Evolutionary conservation across 2,797 vertebrate species (phyloP).

Genomic region (Oreonectes daqikongensis): DNA sequence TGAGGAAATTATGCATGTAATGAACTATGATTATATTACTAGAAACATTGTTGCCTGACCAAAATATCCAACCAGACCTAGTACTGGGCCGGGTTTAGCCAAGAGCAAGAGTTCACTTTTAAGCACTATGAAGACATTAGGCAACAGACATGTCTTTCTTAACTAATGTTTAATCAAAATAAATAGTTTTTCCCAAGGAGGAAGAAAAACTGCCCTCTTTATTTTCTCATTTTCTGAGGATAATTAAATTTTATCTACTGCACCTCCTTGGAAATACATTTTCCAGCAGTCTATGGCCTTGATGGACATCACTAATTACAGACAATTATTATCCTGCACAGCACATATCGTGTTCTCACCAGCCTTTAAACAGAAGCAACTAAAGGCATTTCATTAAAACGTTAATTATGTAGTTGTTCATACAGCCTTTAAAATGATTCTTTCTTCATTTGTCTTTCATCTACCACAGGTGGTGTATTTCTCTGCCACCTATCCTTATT

Average conservation of each 20-base stretch:
- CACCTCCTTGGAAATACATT: slow-evolving; percentile 56
- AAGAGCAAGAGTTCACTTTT: not conserved
- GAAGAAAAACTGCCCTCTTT: slow-evolving; percentile 57
- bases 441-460: slow-evolving; percentile 1
- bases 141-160: not conserved
- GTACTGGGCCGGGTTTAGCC: no score
- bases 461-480: slow-evolving; percentile 87
- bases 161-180: not conserved
- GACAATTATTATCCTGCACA: slow-evolving; percentile 61
- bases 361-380: slow-evolving; percentile 19
- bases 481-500: slow-evolving; percentile 91
- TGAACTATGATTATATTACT: no score
- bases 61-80: no score
- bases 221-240: slow-evolving; percentile 57
- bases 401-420: slow-evolving; percentile 9
- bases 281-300: slow-evolving; percentile 54
- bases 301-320: slow-evolving; percentile 69
- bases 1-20: no score
- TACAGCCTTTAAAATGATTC: not conserved
- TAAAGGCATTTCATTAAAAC: slow-evolving; percentile 7
- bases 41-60: no score
- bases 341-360: slow-evolving; percentile 37
- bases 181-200: slow-evolving; percentile 26
- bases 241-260: slow-evolving; percentile 70
- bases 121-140: slow-evolving; percentile 30